phyloP scores from a whole-genome alignment of 2,797 vertebrate species.

The Glossophaga mutica region DNA sequence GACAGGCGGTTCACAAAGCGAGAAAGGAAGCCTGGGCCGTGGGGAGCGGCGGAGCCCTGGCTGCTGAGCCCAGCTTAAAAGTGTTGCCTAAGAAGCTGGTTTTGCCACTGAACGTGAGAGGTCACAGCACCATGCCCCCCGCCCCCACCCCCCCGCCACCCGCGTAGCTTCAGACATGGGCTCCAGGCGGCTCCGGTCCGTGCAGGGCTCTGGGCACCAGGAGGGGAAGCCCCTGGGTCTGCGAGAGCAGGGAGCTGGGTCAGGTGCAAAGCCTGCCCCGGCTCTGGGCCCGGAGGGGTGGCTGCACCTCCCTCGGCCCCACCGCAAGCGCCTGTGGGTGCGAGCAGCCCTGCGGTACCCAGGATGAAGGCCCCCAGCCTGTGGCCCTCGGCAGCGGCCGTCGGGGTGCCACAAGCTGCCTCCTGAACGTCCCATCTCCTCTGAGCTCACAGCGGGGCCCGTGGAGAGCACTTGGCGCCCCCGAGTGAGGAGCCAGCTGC shows the following conservation, averaged over 20 bases:
- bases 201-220: conserved; percentile 27
- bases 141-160: not conserved
- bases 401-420: not conserved
- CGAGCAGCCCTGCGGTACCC: fast-evolving
- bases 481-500: not conserved
- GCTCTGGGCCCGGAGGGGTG: not conserved
- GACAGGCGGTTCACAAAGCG: conserved; percentile 80
- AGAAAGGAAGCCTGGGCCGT: conserved; percentile 70
- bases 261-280: not conserved
- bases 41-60: conserved; percentile 57
- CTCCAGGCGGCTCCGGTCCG: not conserved
- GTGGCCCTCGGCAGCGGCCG: not conserved
- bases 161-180: conserved; percentile 24
- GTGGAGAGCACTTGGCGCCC: fast-evolving
- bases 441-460: not conserved
- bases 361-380: not conserved
- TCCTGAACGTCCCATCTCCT: not conserved
- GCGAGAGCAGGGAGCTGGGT: not conserved
- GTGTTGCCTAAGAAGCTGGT: conserved; percentile 41
- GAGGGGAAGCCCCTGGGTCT: conserved; percentile 13
- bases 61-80: conserved; percentile 67
- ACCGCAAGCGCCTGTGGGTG: too few species aligned
- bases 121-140: not conserved
- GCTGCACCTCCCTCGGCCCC: fast-evolving
- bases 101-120: conserved; percentile 31